These are phyloP conservation scores for Syrista parreyssii DNA, from an alignment of 2,888 invertebrate species.

Conservation along the genomic window DNA sequence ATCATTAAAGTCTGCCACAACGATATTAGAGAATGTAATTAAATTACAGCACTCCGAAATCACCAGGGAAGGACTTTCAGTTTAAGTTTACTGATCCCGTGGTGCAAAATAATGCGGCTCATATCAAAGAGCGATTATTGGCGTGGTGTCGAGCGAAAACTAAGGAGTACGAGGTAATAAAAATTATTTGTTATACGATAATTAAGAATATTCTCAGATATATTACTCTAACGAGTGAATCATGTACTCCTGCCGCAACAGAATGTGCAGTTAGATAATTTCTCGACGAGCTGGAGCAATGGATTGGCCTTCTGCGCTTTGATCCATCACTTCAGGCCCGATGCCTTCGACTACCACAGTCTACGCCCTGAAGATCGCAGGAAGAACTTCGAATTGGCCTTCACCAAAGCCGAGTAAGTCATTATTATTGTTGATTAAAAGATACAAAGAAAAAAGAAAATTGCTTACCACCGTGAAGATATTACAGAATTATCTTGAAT, in stretches of 20 bases:
- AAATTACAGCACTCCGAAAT: conserved; percentile 78
- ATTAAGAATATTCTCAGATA: conserved; percentile 4
- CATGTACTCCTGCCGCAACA: conserved; percentile 62
- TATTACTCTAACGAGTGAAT: not conserved
- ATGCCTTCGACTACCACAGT: conserved; percentile 94
- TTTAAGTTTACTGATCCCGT: conserved; percentile 93
- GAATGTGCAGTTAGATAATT: conserved; percentile 98
- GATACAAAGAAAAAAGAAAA: too few species aligned
- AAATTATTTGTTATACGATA: conserved; percentile 10
- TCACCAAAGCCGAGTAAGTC: conserved; percentile 96
- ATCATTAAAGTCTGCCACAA: too few species aligned
- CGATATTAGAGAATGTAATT: too few species aligned
- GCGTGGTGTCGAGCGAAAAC: conserved; percentile 98
- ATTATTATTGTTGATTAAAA: too few species aligned
- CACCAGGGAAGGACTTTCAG: conserved; percentile 77
- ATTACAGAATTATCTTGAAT: too few species aligned
- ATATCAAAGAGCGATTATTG: conserved; percentile 96
- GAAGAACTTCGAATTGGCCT: conserved; percentile 97
- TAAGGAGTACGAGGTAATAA: conserved; percentile 92
- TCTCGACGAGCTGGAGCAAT: conserved; percentile 98
- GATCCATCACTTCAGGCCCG: conserved; percentile 97
- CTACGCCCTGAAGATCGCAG: conserved; percentile 90
- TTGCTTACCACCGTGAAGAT: too few species aligned
- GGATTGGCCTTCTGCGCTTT: conserved; percentile 99
- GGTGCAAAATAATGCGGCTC: conserved; percentile 90